A percentile compares a stretch with the other conserved stretches of the same genome.
These are phyloP conservation scores for Amazona guildingii DNA, from an alignment of 2,113 vertebrate species.

Conservation along the genomic window DNA sequence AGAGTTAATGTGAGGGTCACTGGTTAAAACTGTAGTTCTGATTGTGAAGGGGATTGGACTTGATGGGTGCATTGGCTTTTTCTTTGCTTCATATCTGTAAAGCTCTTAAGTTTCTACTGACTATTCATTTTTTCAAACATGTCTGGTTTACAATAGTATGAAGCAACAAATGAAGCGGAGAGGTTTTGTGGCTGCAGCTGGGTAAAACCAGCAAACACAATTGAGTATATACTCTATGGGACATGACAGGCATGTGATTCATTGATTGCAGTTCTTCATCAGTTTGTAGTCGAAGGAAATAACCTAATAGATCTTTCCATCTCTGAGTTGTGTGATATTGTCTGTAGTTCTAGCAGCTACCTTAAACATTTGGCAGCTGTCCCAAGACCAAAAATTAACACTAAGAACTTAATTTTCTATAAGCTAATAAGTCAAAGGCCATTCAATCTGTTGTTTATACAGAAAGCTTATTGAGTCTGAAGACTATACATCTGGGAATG, in stretches of 20 bases:
- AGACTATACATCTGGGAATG: slow-evolving; percentile 5
- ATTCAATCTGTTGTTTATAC: slow-evolving; percentile 23
- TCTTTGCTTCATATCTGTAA: not conserved
- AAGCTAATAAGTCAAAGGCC: slow-evolving; percentile 28
- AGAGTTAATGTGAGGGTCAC: not conserved
- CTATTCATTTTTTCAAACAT: not conserved
- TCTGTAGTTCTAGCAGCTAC: not conserved
- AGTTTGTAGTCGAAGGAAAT: not conserved
- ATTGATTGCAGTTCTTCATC: slow-evolving; percentile 35
- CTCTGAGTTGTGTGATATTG: not conserved
- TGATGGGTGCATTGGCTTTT: not conserved
- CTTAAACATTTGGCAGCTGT: not conserved
- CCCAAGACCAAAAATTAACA: slow-evolving; percentile 23
- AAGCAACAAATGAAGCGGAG: slow-evolving; percentile 6
- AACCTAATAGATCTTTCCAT: slow-evolving; percentile 39
- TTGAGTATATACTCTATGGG: not conserved
- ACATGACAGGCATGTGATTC: not conserved
- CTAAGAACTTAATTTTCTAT: slow-evolving; percentile 32
- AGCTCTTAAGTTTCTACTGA: not conserved
- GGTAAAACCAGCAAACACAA: not conserved
- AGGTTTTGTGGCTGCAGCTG: not conserved
- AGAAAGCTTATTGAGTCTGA: slow-evolving; percentile 34
- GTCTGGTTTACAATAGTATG: not conserved
- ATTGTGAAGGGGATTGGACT: not conserved
- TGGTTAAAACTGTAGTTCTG: not conserved